Conservation (phyloP, 2,113 vertebrate genomes). For the Emydura subglobosa region DNA sequence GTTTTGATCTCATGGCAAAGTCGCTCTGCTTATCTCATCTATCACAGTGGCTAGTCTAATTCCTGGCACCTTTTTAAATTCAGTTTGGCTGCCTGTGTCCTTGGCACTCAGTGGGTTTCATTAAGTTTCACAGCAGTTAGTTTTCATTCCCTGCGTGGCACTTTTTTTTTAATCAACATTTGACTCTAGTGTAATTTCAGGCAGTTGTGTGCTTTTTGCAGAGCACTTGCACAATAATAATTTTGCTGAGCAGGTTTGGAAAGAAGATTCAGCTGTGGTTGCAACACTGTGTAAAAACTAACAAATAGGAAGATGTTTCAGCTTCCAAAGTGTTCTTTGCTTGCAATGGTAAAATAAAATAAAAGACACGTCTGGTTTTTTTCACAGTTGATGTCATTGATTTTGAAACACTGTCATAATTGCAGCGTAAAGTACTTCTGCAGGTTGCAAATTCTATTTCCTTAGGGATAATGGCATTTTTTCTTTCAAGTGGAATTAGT, state of each 20-base stretch:
- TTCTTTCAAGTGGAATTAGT: neutral
- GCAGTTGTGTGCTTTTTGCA: slow-evolving; percentile 21
- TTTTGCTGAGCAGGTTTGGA: slow-evolving; percentile 32
- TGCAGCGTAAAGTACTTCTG: neutral
- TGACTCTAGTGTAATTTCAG: slow-evolving; percentile 75
- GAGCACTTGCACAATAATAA: slow-evolving; percentile 50
- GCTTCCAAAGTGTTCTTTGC: neutral
- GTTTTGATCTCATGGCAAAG: slow-evolving; percentile 71
- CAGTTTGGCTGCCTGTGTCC: slow-evolving; percentile 75
- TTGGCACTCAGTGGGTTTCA: slow-evolving; percentile 78
- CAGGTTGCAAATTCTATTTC: slow-evolving; percentile 17
- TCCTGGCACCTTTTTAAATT: slow-evolving; percentile 78
- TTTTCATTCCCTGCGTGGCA: slow-evolving; percentile 71
- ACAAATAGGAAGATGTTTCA: slow-evolving; percentile 11
- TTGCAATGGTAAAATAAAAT: neutral
- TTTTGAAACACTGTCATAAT: neutral
- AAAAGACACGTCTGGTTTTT: neutral
- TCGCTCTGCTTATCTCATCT: slow-evolving; percentile 73
- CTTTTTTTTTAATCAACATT: slow-evolving; percentile 71
- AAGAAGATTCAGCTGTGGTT: slow-evolving; percentile 2
- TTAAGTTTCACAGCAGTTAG: slow-evolving; percentile 79
- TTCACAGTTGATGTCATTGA: neutral
- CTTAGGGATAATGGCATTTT: slow-evolving; percentile 8
- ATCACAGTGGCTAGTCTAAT: slow-evolving; percentile 75
- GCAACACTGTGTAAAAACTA: slow-evolving; percentile 33